Base-by-base conservation (phyloP, 1,140 invertebrate species). In the Diorhabda carinulata region DNA sequence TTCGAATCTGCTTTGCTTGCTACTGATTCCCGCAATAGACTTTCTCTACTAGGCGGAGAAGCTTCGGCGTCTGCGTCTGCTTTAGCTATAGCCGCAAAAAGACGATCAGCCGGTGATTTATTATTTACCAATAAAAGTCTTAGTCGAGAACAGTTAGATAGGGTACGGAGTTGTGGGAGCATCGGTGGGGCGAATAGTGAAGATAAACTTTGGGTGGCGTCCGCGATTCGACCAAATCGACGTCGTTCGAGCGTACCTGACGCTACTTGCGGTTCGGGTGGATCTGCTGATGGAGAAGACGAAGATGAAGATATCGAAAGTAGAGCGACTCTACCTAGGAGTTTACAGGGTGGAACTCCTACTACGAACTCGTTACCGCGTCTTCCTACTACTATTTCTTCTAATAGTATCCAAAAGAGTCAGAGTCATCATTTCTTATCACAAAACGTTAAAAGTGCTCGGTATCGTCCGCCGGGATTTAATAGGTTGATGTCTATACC, bases 1-100 rank as follows among this genome's bases (percentile, higher is more conserved):
- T 95, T 95, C 81, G 93, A 95, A 78, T 94, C 92, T 3, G 92
- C 93, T 6, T 81, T 95, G 47, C 87, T 94, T 79, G 91, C 91
- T 8, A 89, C 89, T 47, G 92, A 94, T 78, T 93, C 91, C 2
- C 84, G 92, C 66, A 92, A 90, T 8, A 91, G 90, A 72, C 81
- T 93, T 43, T 89, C 90, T 61, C 83, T 91, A 58, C 81, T 88
- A 42, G 89, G 90, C 40, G 86, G 86, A 57, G 91, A 92, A 77
- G 84, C 83, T 57, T 87, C 86, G 71, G 84, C 85, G 44, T 88
- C 86, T 74, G 86, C 86, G 44, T 87, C 86, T 72, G 87, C 88
- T 56, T 81, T 89, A 70, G 88, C 88, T 5, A 84, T 86, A 64
- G 88, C 88, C 1, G 90, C 91, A 43, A 89, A 92, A 80, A 83